A percentile compares a stretch with the other conserved stretches of the same genome.
These are phyloP conservation scores for Chelonoidis abingdonii DNA, from an alignment of 2,113 vertebrate species.

Conservation along the genomic window DNA sequence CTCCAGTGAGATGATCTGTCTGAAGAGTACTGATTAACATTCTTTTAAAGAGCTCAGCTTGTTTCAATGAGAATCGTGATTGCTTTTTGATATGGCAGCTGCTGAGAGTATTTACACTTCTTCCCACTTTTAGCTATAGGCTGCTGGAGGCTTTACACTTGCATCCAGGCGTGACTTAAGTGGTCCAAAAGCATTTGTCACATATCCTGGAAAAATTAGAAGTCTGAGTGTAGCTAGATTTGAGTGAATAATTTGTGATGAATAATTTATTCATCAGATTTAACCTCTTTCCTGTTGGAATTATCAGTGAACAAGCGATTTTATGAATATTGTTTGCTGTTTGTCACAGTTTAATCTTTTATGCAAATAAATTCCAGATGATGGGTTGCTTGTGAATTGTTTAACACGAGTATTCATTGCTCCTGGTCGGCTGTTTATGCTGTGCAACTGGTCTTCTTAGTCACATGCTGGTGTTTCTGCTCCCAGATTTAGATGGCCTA, in stretches of 20 bases:
- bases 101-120: constrained; percentile 34
- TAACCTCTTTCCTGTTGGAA: neutral
- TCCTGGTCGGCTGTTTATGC: neutral
- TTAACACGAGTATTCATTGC: neutral
- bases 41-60: constrained; percentile 28
- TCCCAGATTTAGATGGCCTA: neutral
- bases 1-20: constrained; percentile 17
- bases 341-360: neutral
- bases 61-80: neutral
- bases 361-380: neutral
- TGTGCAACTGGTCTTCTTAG: neutral
- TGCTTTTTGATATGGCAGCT: constrained; percentile 28
- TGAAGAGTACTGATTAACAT: constrained; percentile 26
- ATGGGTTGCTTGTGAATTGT: rapidly evolving
- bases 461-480: neutral
- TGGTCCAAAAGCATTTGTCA: constrained; percentile 1
- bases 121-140: neutral
- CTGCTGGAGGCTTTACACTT: constrained; percentile 2
- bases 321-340: neutral
- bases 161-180: neutral
- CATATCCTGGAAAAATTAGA: constrained; percentile 10
- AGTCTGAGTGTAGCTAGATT: neutral
- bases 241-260: constrained; percentile 25
- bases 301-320: neutral
- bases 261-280: constrained; percentile 19